Conservation (phyloP, 2,113 vertebrate genomes). For the human (Homo sapiens) region DNA sequence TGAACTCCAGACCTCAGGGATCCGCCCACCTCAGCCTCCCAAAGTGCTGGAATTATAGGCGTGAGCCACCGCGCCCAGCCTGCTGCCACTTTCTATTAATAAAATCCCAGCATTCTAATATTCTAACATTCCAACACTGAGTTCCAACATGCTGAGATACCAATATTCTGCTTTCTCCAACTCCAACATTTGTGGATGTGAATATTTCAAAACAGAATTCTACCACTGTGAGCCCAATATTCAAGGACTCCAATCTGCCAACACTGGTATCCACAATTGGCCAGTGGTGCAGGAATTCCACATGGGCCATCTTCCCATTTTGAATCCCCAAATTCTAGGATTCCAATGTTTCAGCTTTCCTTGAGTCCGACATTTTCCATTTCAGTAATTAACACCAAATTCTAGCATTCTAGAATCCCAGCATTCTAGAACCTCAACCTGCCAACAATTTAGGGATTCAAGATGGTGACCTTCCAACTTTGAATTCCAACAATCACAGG, state of each 20-base stretch:
- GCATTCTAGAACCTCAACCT: background rate
- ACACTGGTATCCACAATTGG: background rate
- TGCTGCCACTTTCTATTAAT: no score
- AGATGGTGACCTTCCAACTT: background rate
- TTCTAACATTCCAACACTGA: background rate
- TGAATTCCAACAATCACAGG: background rate
- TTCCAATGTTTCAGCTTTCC: background rate
- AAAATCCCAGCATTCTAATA: background rate
- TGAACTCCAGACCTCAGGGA: no score
- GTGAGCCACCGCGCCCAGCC: no score
- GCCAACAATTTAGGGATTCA: background rate
- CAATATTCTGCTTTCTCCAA: background rate
- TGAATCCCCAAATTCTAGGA: background rate
- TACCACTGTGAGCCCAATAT: background rate
- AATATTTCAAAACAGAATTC: background rate
- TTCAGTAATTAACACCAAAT: background rate
- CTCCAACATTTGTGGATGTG: background rate
- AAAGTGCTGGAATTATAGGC: no score
- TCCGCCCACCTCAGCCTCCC: no score
- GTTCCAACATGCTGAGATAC: background rate
- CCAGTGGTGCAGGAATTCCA: background rate
- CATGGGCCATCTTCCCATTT: background rate
- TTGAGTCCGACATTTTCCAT: background rate
- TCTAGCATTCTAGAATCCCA: background rate
- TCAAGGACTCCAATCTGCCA: background rate